phyloP scores from a whole-genome alignment of 2,888 invertebrate species.

The Anorthoa munda region DNA sequence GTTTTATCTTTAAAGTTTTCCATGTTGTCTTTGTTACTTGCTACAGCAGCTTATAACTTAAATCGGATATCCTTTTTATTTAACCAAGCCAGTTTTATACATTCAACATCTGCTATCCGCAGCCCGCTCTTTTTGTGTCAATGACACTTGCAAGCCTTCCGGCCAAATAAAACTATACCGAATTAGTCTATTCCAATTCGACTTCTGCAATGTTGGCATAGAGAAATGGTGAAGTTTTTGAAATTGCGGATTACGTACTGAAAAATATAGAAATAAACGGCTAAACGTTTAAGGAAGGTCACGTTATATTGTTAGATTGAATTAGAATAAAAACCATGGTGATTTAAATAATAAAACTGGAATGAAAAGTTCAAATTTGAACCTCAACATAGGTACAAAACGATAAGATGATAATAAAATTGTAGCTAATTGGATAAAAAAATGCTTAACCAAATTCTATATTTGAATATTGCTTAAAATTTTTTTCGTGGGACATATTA shows the following conservation, averaged over 20 bases:
- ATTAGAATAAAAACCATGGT: background rate
- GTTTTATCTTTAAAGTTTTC: background rate
- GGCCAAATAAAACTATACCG: slow-evolving; percentile 50
- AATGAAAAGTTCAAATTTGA: background rate
- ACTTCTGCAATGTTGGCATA: slow-evolving; percentile 16
- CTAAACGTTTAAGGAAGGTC: background rate
- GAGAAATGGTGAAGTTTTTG: background rate
- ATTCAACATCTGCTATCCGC: slow-evolving; percentile 82
- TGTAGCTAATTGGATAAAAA: no score
- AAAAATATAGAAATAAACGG: slow-evolving; percentile 5
- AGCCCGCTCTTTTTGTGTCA: slow-evolving; percentile 75
- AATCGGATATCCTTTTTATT: slow-evolving; percentile 62
- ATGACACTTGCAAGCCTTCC: slow-evolving; percentile 78
- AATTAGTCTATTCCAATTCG: slow-evolving; percentile 39
- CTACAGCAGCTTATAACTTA: slow-evolving; percentile 30
- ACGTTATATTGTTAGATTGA: background rate
- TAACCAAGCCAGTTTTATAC: slow-evolving; percentile 75
- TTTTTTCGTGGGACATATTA: background rate
- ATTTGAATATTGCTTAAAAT: no score
- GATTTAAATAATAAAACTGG: background rate
- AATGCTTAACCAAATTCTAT: no score
- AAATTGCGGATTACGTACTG: background rate
- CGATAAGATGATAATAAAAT: no score
- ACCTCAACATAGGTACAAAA: background rate
- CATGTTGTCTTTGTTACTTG: background rate